Evolutionary conservation across 2,888 invertebrate species (phyloP), one percentile per base, ranked within the genome.

Genomic region (Hyposoter didymator): DNA sequence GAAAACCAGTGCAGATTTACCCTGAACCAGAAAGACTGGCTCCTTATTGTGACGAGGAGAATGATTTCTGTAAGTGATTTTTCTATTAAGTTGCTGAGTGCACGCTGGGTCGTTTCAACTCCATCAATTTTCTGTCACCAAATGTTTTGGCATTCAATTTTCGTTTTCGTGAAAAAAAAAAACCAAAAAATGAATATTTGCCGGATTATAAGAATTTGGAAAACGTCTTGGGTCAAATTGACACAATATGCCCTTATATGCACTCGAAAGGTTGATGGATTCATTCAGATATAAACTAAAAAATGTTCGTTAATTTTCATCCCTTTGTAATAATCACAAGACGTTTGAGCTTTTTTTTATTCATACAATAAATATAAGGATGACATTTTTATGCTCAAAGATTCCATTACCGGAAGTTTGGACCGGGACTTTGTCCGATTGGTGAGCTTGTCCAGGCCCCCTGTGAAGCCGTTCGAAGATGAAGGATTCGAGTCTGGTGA

Each of bases 401-500:
- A 81, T n/a, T 49, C 55, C 39, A n/a, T 35, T 0, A 35, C 67
- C 10, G 69, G 70, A 2, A 47, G 14, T 45, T 52, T 85, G 73
- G 85, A 86, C 55, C 55, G 35, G 35, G 85, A 83, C 10, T 84
- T 83, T 32, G 35, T 78, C 2, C 64, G 72, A 32, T 49, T 80
- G 28, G 12, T 81, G 19, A 74, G 49, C 3, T 43, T 73, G 19
- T 73, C 67, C 14, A 78, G 22, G n/a, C 14, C 43, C 7, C 14
- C 67, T 0, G 39, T 78, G 12, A 78, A 78, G 39, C 81, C 80
- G 1, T 83, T 64, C 62, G 73, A 78, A 28, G 85, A 86, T 43
- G 85, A 86, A 70, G 85, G 83, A 64, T 84, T 83, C 5, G 80
- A 83, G 35, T 86, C 83, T 4, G 85, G 85, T 85, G 2, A 22